Percentiles rank a stretch among this genome's conserved stretches.
Conservation (phyloP, 2,888 invertebrate genomes). For the Coremacera marginata region DNA sequence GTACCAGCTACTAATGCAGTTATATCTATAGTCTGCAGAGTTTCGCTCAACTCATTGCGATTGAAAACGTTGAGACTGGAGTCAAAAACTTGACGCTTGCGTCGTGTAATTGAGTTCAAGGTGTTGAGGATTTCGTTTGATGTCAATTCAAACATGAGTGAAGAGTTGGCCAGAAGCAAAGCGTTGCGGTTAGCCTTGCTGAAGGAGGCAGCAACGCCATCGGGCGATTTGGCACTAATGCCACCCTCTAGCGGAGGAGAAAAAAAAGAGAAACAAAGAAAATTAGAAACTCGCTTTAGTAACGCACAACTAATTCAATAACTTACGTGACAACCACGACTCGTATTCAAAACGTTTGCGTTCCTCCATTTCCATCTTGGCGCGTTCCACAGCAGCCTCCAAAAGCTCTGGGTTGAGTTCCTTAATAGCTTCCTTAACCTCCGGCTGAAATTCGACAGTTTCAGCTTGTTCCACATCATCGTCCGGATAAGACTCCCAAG, state of each 20-base stretch:
- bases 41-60: conserved; percentile 79
- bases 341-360: conserved; percentile 85
- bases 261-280: not conserved
- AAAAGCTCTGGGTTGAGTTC: conserved; percentile 80
- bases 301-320: not conserved
- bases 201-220: conserved; percentile 90
- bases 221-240: conserved; percentile 87
- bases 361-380: conserved; percentile 81
- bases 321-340: conserved; percentile 81
- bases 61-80: conserved; percentile 71
- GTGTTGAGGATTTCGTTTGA: conserved; percentile 87
- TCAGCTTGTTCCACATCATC: conserved; percentile 56
- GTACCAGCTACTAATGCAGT: conserved; percentile 75
- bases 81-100: conserved; percentile 82
- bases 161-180: conserved; percentile 85
- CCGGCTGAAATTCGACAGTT: conserved; percentile 63
- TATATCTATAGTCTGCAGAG: conserved; percentile 84
- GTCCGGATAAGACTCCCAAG: conserved; percentile 74
- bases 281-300: not conserved
- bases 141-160: conserved; percentile 86
- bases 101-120: conserved; percentile 70
- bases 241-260: conserved; percentile 75
- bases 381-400: conserved; percentile 81
- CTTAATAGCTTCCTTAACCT: conserved; percentile 72
- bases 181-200: conserved; percentile 90